Conservation (phyloP, 30 jellyfish, hydroid and myxozoan species). For the Aurelia sp. region DNA sequence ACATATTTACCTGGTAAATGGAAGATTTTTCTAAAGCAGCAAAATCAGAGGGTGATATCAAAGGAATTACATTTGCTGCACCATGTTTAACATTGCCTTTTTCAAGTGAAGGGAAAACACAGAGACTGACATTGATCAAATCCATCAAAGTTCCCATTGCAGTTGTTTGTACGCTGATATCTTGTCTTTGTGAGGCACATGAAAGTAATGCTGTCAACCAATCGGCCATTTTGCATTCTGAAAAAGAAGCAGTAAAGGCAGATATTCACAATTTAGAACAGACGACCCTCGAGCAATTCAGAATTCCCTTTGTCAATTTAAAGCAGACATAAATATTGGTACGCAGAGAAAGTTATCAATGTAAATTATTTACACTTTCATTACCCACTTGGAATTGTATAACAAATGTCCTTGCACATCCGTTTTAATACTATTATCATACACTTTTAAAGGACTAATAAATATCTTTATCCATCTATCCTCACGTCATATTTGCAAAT, state of each 20-base stretch:
- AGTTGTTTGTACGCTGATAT: conserved; percentile 70
- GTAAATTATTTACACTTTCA: too few relatives aligned
- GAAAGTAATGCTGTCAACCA: conserved; percentile 78
- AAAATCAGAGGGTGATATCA: conserved; percentile 61
- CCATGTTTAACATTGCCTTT: conserved; percentile 11
- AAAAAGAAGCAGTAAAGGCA: not conserved
- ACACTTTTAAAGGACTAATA: too few relatives aligned
- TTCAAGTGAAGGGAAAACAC: conserved; percentile 50
- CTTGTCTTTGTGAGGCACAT: conserved; percentile 63
- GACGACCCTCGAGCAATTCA: too few relatives aligned
- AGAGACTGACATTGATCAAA: conserved; percentile 81
- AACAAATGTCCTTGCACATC: too few relatives aligned
- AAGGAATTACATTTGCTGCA: conserved; percentile 75
- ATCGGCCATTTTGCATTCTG: conserved; percentile 37
- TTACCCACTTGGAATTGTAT: too few relatives aligned
- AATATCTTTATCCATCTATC: too few relatives aligned
- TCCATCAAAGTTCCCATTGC: conserved; percentile 90
- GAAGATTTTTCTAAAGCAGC: conserved; percentile 65
- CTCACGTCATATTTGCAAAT: too few relatives aligned
- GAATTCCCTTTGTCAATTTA: too few relatives aligned
- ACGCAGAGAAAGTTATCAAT: too few relatives aligned
- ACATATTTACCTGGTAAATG: conserved; percentile 56
- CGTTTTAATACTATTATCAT: too few relatives aligned
- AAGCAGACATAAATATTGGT: too few relatives aligned
- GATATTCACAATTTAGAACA: too few relatives aligned